These are phyloP conservation scores for Coreius guichenoti DNA, from an alignment of 2,797 vertebrate genomes.

Conservation along the genomic window DNA sequence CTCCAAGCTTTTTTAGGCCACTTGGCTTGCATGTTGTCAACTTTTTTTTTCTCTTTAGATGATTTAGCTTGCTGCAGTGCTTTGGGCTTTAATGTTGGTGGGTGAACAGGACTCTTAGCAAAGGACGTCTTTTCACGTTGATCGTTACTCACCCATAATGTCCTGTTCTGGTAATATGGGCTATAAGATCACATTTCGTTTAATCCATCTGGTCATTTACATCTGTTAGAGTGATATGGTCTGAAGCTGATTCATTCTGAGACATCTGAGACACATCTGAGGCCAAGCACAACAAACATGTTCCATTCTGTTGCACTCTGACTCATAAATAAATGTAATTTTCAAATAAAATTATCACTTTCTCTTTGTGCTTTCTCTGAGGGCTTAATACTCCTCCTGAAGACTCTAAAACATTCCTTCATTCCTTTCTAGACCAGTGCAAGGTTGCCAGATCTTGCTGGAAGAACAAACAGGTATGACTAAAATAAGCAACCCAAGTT, in stretches of 20 bases:
- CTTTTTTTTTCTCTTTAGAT: slow-evolving; percentile 27
- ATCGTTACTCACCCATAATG: slow-evolving; percentile 33
- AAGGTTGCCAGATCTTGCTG: not conserved
- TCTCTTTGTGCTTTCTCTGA: not conserved
- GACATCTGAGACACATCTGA: not conserved
- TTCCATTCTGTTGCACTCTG: not conserved
- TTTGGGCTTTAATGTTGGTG: slow-evolving; percentile 54
- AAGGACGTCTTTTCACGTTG: slow-evolving; percentile 34
- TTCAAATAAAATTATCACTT: not conserved
- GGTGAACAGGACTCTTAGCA: slow-evolving; percentile 47
- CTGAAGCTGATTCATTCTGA: slow-evolving; percentile 8
- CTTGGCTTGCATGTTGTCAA: slow-evolving; percentile 46
- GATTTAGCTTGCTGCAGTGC: slow-evolving; percentile 53
- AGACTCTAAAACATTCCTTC: not conserved
- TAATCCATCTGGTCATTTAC: slow-evolving; percentile 29
- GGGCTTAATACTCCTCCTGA: not conserved
- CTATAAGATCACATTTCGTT: slow-evolving; percentile 30
- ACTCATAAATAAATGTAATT: not conserved
- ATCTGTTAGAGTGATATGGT: slow-evolving; percentile 30
- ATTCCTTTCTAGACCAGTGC: not conserved
- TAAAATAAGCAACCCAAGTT: not conserved
- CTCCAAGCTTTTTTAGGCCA: slow-evolving; percentile 29
- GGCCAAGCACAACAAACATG: slow-evolving; percentile 23
- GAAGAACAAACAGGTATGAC: not conserved
- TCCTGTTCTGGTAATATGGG: slow-evolving; percentile 32